Evolutionary conservation across 2,113 vertebrate species (phyloP).

Genomic region (Malaclemys terrapin): DNA sequence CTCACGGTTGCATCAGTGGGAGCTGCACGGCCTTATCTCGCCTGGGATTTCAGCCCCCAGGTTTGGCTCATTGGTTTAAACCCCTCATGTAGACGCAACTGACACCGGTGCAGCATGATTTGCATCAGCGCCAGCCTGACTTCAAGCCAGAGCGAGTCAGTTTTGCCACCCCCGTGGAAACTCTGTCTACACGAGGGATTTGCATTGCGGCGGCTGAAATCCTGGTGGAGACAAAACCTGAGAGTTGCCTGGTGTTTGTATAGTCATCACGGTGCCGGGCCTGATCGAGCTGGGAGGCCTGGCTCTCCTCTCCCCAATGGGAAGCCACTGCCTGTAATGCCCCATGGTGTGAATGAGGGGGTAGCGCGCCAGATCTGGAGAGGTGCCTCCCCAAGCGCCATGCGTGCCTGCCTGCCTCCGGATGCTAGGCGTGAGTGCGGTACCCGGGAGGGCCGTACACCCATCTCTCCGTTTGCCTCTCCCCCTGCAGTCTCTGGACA

Average conservation of each 20-base stretch:
- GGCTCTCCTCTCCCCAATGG: neutral
- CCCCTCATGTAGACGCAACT: neutral
- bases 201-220: neutral
- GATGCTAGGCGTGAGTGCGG: neutral
- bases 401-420: too few species aligned
- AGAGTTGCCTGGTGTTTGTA: neutral
- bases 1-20: neutral
- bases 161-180: neutral
- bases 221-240: neutral
- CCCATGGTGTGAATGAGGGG: neutral
- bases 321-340: neutral
- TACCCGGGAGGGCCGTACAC: neutral
- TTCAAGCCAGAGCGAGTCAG: neutral
- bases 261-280: neutral
- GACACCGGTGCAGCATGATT: neutral
- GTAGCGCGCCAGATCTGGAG: neutral
- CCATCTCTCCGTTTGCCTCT: neutral
- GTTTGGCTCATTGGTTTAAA: neutral
- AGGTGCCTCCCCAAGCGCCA: neutral
- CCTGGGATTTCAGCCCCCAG: neutral
- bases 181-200: neutral
- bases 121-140: neutral
- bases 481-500: slow-evolving; percentile 89
- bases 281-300: neutral
- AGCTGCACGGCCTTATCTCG: neutral